Evolutionary conservation across 2,113 vertebrate genomes (phyloP).

Genomic region (Motacilla tschutschensis): DNA sequence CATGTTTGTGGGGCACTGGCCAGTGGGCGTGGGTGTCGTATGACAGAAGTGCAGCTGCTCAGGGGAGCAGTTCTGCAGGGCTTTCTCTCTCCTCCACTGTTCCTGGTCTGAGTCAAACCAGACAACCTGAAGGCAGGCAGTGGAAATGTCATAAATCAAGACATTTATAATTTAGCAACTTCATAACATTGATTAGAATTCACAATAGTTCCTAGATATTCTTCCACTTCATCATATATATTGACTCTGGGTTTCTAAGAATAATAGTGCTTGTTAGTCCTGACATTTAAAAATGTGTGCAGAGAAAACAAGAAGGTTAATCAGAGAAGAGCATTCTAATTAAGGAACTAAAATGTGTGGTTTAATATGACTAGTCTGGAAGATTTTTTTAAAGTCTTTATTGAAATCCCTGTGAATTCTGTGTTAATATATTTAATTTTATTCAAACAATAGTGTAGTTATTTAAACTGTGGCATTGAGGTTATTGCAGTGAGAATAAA

Average conservation of each 20-base stretch:
- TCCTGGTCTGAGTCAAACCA: not conserved
- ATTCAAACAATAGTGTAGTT: not conserved
- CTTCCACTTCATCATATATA: not conserved
- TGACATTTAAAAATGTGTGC: constrained; percentile 18
- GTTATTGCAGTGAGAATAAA: not conserved
- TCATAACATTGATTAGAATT: constrained; percentile 1
- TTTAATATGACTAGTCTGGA: not conserved
- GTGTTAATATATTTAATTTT: not conserved
- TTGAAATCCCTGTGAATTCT: not conserved
- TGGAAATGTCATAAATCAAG: not conserved
- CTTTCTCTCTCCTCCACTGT: not conserved
- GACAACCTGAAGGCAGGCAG: not conserved
- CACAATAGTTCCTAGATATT: not conserved
- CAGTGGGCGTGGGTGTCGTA: too few species aligned
- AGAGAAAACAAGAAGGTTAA: constrained; percentile 42
- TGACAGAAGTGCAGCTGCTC: not conserved
- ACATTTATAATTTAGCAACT: not conserved
- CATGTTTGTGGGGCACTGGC: not conserved
- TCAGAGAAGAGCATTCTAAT: constrained; percentile 14
- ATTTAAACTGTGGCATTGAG: not conserved
- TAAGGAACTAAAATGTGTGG: constrained; percentile 17
- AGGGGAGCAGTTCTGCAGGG: not conserved
- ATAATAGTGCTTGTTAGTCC: not conserved
- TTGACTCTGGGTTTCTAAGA: constrained; percentile 2
- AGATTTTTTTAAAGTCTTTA: not conserved